Base-by-base conservation (phyloP, 2,888 invertebrate species). In the Pristionchus entomophagus region DNA sequence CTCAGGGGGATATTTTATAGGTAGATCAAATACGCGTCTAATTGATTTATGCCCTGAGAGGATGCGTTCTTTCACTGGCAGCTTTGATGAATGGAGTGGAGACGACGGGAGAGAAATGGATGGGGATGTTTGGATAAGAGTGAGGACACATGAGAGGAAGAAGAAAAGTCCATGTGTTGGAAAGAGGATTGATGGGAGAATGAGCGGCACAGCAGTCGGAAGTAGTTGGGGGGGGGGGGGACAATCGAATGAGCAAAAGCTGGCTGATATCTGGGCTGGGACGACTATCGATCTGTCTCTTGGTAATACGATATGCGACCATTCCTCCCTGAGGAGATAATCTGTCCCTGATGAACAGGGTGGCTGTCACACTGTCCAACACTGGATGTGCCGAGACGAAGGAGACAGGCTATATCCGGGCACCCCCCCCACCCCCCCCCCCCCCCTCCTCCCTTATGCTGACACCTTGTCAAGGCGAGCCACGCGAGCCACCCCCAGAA, bases 51-150 rank as follows among this genome's bases (percentile, higher is more conserved):
- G 41, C 41, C 45, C 38, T 73, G 73, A 22, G n/a, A 73, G 38
- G 41, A 35, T n/a, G 26, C 45, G 45, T 26, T 22, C 38, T 14
- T 73, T 41, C 26, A 1, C 41, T 73, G 6, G 6, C 45, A 73
- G 41, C 19, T 8, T 73, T 26, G 41, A 73, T 41, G 41, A 73
- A 26, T 73, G 73, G 45, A 22, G 45, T 45, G 45, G 45, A 14
- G 19, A 45, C n/a, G 6, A 10, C 1, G 0, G 1, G 45, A 26
- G 65, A 73, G 32, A 2, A 38, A 5, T 41, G 35, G 73, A 41
- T 45, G 73, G n/a, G n/a, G 73, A 73, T 73, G 73, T 73, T 73
- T 73, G 73, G 41, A 73, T 73, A 73, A 73, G 73, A 73, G 73
- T 26, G 73, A 45, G 41, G 41, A 73, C 41, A 26, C n/a, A n/a